Percentiles rank a stretch among this genome's conserved stretches.
phyloP scores from a whole-genome alignment of 1,140 invertebrate genomes.

The Ceratina japonica region DNA sequence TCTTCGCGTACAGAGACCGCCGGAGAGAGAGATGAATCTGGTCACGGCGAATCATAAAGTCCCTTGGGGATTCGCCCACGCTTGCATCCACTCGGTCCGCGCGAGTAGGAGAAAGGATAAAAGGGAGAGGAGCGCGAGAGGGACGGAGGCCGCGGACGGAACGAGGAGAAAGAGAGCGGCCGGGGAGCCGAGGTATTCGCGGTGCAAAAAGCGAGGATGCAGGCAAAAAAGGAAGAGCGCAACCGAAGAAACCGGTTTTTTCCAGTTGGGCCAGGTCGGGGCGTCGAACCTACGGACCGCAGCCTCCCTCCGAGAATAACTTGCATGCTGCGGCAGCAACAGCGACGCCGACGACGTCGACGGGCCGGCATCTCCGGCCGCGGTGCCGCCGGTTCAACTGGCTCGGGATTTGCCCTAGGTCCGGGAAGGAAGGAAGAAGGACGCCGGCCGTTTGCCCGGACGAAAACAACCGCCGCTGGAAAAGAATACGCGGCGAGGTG shows the following conservation, averaged over 20 bases:
- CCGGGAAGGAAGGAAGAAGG: too few relatives aligned
- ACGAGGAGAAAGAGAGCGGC: constrained; percentile 62
- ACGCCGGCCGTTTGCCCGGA: too few relatives aligned
- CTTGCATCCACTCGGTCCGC: constrained; percentile 62
- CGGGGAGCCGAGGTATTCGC: constrained; percentile 59
- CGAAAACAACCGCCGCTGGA: too few relatives aligned
- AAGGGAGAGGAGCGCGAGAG: constrained; percentile 11
- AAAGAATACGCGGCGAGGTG: too few relatives aligned
- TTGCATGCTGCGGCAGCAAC: constrained; percentile 72
- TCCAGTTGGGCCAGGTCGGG: constrained; percentile 80
- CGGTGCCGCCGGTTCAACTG: too few relatives aligned
- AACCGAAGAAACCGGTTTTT: constrained; percentile 80
- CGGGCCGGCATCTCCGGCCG: constrained; percentile 29
- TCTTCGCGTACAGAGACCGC: constrained; percentile 39
- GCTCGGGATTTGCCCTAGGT: too few relatives aligned
- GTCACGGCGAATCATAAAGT: constrained; percentile 75
- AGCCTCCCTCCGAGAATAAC: constrained; percentile 80
- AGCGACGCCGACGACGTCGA: constrained; percentile 37
- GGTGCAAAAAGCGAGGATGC: constrained; percentile 74
- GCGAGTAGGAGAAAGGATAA: constrained; percentile 9
- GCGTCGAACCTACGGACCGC: constrained; percentile 79
- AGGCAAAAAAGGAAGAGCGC: constrained; percentile 75
- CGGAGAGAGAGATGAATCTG: constrained; percentile 70
- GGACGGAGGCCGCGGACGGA: constrained; percentile 17
- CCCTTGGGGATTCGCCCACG: constrained; percentile 72